Conservation (phyloP, 2,888 invertebrate species). For the Epistrophella euchroma region DNA sequence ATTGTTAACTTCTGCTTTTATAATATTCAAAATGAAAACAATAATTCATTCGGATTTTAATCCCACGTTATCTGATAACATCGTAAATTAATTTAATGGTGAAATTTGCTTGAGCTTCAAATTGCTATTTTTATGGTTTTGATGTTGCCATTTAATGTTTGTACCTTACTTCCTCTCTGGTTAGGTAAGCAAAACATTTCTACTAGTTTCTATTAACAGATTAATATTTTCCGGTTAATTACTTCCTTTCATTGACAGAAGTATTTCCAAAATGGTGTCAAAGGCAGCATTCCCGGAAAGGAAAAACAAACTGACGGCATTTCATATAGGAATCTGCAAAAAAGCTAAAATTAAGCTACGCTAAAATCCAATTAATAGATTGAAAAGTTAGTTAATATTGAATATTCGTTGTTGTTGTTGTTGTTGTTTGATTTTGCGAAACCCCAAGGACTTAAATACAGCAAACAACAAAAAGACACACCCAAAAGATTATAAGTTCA, state of each 20-base stretch:
- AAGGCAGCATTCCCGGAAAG: neutral
- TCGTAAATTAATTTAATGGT: neutral
- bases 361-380: neutral
- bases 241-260: slow-evolving; percentile 40
- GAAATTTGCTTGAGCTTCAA: neutral
- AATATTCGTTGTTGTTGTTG: neutral
- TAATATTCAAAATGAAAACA: too few species aligned
- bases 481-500: slow-evolving; percentile 26
- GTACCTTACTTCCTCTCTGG: neutral
- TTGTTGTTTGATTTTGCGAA: too few species aligned
- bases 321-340: neutral
- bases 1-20: too few species aligned
- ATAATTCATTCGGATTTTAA: too few species aligned
- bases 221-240: slow-evolving; percentile 39
- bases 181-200: neutral
- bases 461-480: slow-evolving; percentile 15
- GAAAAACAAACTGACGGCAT: slow-evolving; percentile 24
- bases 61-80: neutral
- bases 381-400: neutral
- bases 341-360: neutral
- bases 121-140: neutral
- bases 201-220: neutral
- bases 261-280: slow-evolving; percentile 17
- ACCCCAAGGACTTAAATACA: neutral
- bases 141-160: neutral